These are phyloP conservation scores for Rousettus leschenaultii DNA, from an alignment of 2,113 vertebrate genomes.

Conservation along the genomic window DNA sequence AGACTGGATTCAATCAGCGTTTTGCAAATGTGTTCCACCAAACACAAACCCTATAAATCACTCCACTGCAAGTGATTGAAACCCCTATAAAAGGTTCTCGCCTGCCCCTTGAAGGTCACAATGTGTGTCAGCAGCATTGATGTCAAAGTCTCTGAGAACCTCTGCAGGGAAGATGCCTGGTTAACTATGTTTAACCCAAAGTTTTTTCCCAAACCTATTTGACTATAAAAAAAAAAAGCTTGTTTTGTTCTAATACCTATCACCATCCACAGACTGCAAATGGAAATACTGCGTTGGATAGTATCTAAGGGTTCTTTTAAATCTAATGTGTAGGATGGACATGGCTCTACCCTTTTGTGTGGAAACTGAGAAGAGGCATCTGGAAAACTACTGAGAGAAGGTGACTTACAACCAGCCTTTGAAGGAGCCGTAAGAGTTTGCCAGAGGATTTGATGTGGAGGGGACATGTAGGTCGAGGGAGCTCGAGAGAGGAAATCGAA, in stretches of 20 bases:
- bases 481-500: fast-evolving
- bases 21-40: neutral
- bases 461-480: neutral
- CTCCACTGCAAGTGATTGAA: neutral
- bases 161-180: neutral
- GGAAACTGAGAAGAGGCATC: neutral
- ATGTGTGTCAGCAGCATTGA: fast-evolving
- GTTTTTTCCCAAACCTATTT: neutral
- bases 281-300: fast-evolving
- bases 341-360: neutral
- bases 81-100: neutral
- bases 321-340: neutral
- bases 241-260: neutral
- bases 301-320: neutral
- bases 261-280: fast-evolving
- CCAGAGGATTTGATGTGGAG: neutral
- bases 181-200: neutral
- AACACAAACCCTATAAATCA: neutral
- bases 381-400: neutral
- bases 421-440: neutral
- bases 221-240: fast-evolving
- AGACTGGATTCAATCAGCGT: neutral
- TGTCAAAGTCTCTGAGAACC: neutral
- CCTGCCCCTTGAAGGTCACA: neutral
- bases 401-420: neutral